Evolutionary conservation across 2,888 invertebrate genomes (phyloP), one percentile per base, ranked within the genome.

Genomic region (Meganola albula): DNA sequence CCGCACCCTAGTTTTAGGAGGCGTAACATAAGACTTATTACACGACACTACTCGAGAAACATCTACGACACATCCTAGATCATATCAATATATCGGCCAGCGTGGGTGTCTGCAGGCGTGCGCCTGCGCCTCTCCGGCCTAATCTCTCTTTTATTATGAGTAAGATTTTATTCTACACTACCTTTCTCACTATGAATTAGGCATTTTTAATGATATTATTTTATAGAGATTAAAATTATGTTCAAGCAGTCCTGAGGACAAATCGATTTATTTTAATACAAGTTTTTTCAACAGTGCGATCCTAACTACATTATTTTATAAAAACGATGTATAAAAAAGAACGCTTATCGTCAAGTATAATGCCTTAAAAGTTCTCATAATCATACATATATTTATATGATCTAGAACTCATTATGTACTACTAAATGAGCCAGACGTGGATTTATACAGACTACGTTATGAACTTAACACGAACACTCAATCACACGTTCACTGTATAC

Each of bases 21-120:
- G 82, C 80, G 58, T 75, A 83, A 83, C 79, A 72, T 73, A 84
- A 79, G 74, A 78, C 77, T 79, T 78, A 80, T 73, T 75, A 83
- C 74, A 84, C 78, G 76, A 83, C 69, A 77, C 84, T 85, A 85
- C 84, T 82, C 74, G 79, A 80, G 74, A 79, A 83, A 83, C 83
- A 84, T 66, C 84, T 84, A 84, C 83, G 68, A 74, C 74, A 79
- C 77, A 82, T 84, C 82, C 84, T 84, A 85, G 84, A 85, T 84
- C 84, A 85, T 85, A 85, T 85, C 72, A 83, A 84, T 83, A 84
- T 83, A 84, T 74, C 62, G 58, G 62, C 68, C 71, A 70, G 72
- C 73, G 63, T 68, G 63, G n/a, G 20, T 3, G 74, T 71, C 71
- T 50, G 63, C 56, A 58, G 61, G 60, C 64, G 64, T 48, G 57